Conservation (phyloP, 2,797 vertebrate species). For the Macropodus opercularis region DNA sequence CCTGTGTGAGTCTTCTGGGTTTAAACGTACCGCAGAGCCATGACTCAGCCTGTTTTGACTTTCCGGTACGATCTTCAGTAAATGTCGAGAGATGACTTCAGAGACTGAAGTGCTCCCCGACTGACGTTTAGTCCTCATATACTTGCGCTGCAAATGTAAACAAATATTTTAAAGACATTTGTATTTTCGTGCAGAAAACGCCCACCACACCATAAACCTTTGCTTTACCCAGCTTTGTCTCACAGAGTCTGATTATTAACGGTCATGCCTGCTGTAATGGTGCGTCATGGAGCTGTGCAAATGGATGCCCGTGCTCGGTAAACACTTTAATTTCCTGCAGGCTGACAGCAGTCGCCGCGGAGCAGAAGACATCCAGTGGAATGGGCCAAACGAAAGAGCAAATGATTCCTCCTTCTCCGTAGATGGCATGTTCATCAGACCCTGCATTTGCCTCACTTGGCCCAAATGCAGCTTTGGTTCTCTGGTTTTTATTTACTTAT, state of each 20-base stretch:
- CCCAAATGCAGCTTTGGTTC: slow-evolving; percentile 35
- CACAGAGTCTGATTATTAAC: slow-evolving; percentile 38
- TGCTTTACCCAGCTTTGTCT: slow-evolving; percentile 2
- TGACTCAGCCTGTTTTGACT: slow-evolving; percentile 1
- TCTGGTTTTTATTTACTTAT: slow-evolving; percentile 7
- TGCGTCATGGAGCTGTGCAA: slow-evolving; percentile 50
- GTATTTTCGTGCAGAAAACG: not conserved
- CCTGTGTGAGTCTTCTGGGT: not conserved
- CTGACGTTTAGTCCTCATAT: slow-evolving; percentile 1
- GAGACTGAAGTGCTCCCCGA: slow-evolving; percentile 7
- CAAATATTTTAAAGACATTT: not conserved
- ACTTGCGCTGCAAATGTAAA: not conserved
- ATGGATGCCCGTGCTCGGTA: slow-evolving; percentile 50
- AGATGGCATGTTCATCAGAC: slow-evolving; percentile 75
- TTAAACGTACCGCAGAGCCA: not conserved
- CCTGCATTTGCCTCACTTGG: slow-evolving; percentile 69
- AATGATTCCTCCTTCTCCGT: slow-evolving; percentile 68
- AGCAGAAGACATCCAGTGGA: slow-evolving; percentile 63
- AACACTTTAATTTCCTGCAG: slow-evolving; percentile 69
- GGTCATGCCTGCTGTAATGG: slow-evolving; percentile 37
- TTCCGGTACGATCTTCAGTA: slow-evolving; percentile 1
- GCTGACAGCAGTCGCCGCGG: slow-evolving; percentile 58
- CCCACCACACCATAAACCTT: slow-evolving; percentile 2
- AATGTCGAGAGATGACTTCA: slow-evolving; percentile 9
- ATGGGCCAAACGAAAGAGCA: slow-evolving; percentile 72